Evolutionary conservation across 2,888 invertebrate species (phyloP), one percentile per base, ranked within the genome.

Genomic region (Formica aserva): DNA sequence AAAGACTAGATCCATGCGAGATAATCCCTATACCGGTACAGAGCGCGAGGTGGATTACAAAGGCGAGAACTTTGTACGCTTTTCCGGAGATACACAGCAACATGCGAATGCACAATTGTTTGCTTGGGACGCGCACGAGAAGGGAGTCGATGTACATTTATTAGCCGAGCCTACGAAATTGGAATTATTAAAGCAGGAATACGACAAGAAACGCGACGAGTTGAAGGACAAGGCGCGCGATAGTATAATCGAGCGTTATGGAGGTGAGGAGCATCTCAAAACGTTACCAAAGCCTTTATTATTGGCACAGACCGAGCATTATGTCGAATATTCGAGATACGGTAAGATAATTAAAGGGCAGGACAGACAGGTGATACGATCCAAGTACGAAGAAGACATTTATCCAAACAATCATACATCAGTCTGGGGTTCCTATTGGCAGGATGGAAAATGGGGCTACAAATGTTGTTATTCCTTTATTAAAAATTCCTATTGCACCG

Each of bases 161-260:
- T 96, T 99, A 89, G 99, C 99, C 3, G 99, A 99, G 95, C 99
- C 99, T 9, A 99, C 99, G 15, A 99, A 99, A 95, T 95, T 99
- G 86, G 99, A 99, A 95, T 95, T 98, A 90, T 95, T 99, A 84
- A 97, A 98, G 94, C 96, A 97, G 78, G 98, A 99, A 94, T 99
- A 98, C 94, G 97, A 97, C 83, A 96, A 97, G 89, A 98, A 98
- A 94, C 98, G 98, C 94, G 97, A 98, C 57, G 97, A 98, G 90
- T 97, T 98, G 90, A 99, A 99, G 95, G 97, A 97, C 15, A 96
- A 97, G 95, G 97, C 98, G 71, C 97, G 97, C 90, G 97, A 97
- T 85, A 97, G 97, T 80, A 97, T 99, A 82, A 95, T 99, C 60
- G 98, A 98, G 90, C 97, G 97, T 93, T 99, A 99, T 93, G 99